Evolutionary conservation across 2,113 vertebrate species (phyloP), one percentile per base, ranked within the genome.

Genomic region (Phocoena sinus): DNA sequence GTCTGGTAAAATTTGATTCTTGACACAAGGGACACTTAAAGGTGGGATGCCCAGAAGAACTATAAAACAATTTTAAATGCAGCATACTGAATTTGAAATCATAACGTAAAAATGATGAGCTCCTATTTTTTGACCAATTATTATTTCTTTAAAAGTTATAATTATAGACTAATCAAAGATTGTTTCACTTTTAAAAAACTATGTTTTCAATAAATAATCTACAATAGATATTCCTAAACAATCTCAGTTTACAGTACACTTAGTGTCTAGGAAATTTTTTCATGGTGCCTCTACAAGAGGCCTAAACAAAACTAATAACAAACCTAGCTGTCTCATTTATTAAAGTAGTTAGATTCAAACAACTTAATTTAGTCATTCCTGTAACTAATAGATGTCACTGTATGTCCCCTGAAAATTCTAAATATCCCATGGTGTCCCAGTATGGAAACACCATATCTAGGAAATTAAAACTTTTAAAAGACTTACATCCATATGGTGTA

Each of bases 21-120:
- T 99, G 98, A 97, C 99, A 99, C 97, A 99, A 98, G 20, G 99
- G 99, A 95, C 99, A 99, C 95, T 98, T 98, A 97, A 99, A 99
- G 68, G 98, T 98, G 76, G 98, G 98, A 79, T 98, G 98, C 87
- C 97, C 96, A 98, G 99, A 98, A 96, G 92, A 98, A 98, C 98
- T 92, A 94, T 31, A 95, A 98, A 97, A 97, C 5, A 98, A 95
- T 97, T 94, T 94, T 58, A 95, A 96, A 96, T 79, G 38, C 89
- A 70, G 13, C 26, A 93, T 76, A 89, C 15, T 96, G 81, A 97
- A 89, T 80, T 70, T 33, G 87, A 94, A 91, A 94, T 88, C 14
- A 3, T 71, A 96, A 95, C 8, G 68, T 33, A 90, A 87, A 89
- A 88, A 81, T 84, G 14, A 91, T 31, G 8, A 3, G n/a, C 36